A percentile compares a stretch with the other conserved stretches of the same genome.
phyloP scores from a whole-genome alignment of 1,140 invertebrate species.

The Sweltsa coloradensis region DNA sequence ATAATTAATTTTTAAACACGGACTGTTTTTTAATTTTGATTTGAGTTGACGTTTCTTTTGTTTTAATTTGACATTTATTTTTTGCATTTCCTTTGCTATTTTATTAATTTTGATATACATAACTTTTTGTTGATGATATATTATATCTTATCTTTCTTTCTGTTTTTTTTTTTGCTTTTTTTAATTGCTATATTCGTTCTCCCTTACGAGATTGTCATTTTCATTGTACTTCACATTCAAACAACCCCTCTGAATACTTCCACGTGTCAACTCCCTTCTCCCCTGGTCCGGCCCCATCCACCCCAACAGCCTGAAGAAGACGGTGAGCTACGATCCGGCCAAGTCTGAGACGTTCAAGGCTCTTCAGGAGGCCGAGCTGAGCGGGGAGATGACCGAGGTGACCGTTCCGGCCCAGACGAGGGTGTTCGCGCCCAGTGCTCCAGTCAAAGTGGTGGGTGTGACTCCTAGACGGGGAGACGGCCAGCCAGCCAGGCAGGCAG shows the following conservation, averaged over 20 bases:
- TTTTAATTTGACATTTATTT: too few relatives aligned
- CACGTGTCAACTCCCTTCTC: background rate
- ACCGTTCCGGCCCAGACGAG: conserved; percentile 52
- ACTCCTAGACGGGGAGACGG: too few relatives aligned
- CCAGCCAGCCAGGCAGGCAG: conserved; percentile 14
- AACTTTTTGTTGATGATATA: too few relatives aligned
- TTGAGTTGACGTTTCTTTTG: too few relatives aligned
- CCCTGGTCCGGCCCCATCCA: background rate
- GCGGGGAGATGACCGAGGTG: conserved; percentile 48
- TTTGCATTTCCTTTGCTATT: too few relatives aligned
- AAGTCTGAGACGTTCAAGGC: conserved; percentile 75
- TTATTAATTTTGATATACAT: too few relatives aligned
- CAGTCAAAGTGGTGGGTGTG: conserved; percentile 43
- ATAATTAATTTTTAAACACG: too few relatives aligned
- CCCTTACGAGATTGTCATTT: background rate
- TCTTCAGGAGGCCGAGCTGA: conserved; percentile 56
- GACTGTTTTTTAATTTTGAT: background rate
- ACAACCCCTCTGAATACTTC: background rate
- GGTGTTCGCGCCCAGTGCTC: conserved; percentile 52
- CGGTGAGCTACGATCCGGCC: conserved; percentile 64
- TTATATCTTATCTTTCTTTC: background rate
- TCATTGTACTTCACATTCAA: background rate
- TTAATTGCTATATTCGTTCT: background rate
- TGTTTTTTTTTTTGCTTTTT: background rate
- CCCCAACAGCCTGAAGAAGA: conserved; percentile 45